These are phyloP conservation scores for Rhinogobius similis DNA, from an alignment of 2,113 vertebrate species.

Conservation along the genomic window DNA sequence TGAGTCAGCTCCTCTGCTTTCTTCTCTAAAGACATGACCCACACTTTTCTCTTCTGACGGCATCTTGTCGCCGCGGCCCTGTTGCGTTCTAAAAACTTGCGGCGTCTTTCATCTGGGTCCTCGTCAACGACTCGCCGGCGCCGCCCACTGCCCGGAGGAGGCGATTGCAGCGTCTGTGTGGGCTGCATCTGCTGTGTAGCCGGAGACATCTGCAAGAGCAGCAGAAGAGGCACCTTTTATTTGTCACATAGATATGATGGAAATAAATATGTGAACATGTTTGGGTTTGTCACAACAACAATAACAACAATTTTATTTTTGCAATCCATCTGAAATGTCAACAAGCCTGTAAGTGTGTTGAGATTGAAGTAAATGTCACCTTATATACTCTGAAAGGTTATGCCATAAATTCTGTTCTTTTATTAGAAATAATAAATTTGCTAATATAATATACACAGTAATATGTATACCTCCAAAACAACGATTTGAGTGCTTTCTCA, in stretches of 20 bases:
- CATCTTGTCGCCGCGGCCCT: slow-evolving; percentile 96
- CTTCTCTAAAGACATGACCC: slow-evolving; percentile 99
- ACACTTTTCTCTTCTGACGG: slow-evolving; percentile 99
- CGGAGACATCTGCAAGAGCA: slow-evolving; percentile 86
- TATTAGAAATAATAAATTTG: too few species aligned
- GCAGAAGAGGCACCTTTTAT: not conserved
- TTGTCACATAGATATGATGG: not conserved
- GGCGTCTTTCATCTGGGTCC: slow-evolving; percentile 93
- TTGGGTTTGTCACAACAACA: too few species aligned
- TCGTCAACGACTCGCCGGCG: slow-evolving; percentile 94
- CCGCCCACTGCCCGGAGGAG: slow-evolving; percentile 89
- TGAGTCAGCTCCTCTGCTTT: slow-evolving; percentile 99
- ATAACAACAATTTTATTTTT: too few species aligned
- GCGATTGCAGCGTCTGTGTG: slow-evolving; percentile 92
- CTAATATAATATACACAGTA: too few species aligned
- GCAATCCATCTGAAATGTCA: too few species aligned
- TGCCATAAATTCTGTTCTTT: too few species aligned
- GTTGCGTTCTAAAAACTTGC: slow-evolving; percentile 98
- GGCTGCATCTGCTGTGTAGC: slow-evolving; percentile 98
- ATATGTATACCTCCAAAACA: too few species aligned
- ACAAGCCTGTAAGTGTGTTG: too few species aligned
- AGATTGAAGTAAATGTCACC: too few species aligned
- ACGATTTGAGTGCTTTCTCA: too few species aligned
- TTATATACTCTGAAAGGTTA: too few species aligned
- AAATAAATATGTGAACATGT: too few species aligned